Base-by-base conservation (phyloP, 2,888 invertebrate genomes). In the Agrotis puta region DNA sequence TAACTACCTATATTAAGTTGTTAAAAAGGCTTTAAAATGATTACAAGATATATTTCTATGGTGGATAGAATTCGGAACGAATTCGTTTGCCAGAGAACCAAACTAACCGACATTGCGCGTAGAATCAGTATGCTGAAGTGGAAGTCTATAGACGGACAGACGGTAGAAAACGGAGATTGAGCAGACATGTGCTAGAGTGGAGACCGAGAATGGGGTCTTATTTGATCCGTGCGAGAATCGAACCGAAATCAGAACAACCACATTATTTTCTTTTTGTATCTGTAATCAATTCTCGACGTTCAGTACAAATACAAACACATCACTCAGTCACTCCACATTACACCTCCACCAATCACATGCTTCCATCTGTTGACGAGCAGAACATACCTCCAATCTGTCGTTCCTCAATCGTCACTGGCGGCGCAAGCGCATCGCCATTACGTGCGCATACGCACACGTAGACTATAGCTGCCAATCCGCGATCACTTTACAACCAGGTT, bases 391-490 rank as follows among this genome's bases (percentile, higher is more conserved):
- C 69, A 22, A 47, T 54, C 56, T 39, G 59, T 63, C 78, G 50
- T 14, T 9, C 39, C n/a, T 78, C 82, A 54, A 43, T 79, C 79
- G 73, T 79, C 82, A 75, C 68, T 20, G 47, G 53, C 22, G 50
- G 53, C 50, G 57, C 71, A 54, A 56, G 59, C 67, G 73, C 80
- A 79, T 54, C 47, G 43, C 18, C 56, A 64, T 81, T 82, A 79
- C 79, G 79, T 82, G 50, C 22, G 81, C 64, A 74, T 77, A 76
- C 82, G 83, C 84, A 86, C 33, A 56, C 33, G 56, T 33, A n/a
- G 33, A 56, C 33, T 56, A 39, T 86, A 85, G 87, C 86, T 83
- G 85, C 83, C 87, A 85, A 85, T 87, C 87, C 69, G 64, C 56
- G 71, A 70, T 68, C 65, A 71, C 77, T 70, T 39, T 74, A 82